Base-by-base conservation (phyloP, 2,888 invertebrate species). In the Perizoma affinitatum region DNA sequence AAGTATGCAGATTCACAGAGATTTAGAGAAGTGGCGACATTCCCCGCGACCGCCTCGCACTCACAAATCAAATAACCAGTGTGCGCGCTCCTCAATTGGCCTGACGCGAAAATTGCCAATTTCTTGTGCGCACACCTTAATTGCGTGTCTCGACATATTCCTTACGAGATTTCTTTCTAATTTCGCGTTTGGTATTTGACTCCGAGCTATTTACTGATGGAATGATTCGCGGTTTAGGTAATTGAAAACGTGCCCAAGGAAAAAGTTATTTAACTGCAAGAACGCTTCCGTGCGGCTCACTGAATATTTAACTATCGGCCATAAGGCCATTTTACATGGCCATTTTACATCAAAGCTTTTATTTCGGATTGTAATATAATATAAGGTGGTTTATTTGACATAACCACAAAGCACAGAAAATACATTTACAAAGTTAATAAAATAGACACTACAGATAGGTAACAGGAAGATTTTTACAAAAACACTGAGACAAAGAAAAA, bases 51-150 rank as follows among this genome's bases (percentile, higher is more conserved):
- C 40, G 49, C 50, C 54, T 22, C 22, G 22, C 22, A 22, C 22
- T 48, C 43, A n/a, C 50, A 68, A 68, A 68, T 68, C 61, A 54
- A 61, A 68, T 65, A 57, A 61, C 51, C 59, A 52, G 67, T 61
- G 67, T 56, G 61, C 64, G 68, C 10, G 48, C 6, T 55, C 67
- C 70, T 68, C 66, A 71, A 83, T 80, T 82, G 83, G 82, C 82
- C 73, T 73, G 75, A 78, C 70, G 71, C 72, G 71, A 73, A 84
- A 81, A 86, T 86, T 86, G 85, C 65, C 86, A 86, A 86, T 86
- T 80, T 79, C 77, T 78, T 70, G 73, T 71, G 66, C 63, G 72
- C 72, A 62, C 69, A 60, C 67, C 65, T 67, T 78, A 80, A 79
- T 79, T 78, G 77, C 76, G 69, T 65, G 72, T 71, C 75, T 76